phyloP scores from a whole-genome alignment of 2,113 vertebrate species.

The Myanophis thanlyinensis region DNA sequence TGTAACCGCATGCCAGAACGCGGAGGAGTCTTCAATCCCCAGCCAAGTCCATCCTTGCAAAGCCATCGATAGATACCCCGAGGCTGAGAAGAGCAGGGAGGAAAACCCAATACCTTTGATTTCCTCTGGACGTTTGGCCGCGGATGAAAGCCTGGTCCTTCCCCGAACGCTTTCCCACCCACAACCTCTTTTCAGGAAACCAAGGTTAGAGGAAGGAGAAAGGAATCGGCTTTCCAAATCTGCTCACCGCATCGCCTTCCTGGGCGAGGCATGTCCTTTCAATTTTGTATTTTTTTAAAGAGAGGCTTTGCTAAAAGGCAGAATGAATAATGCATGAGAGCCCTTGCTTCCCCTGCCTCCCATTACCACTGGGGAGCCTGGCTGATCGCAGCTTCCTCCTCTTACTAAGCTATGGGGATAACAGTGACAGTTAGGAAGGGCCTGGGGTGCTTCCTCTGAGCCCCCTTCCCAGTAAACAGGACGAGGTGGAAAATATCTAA shows the following conservation, averaged over 20 bases:
- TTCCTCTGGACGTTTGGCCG: background rate
- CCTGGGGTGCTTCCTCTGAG: background rate
- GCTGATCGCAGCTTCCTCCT: background rate
- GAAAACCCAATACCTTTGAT: background rate
- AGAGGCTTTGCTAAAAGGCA: background rate
- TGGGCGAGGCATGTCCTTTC: background rate
- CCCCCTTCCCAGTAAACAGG: background rate
- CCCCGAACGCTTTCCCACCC: fast-evolving
- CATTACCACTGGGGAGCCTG: background rate
- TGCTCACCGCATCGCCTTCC: background rate
- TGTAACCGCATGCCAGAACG: background rate
- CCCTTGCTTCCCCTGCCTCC: background rate
- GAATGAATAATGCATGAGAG: background rate
- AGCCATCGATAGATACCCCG: background rate
- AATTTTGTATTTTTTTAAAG: background rate
- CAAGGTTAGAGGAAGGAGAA: background rate
- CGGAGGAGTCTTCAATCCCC: background rate
- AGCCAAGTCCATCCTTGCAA: background rate
- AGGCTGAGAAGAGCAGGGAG: background rate
- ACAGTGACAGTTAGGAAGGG: background rate
- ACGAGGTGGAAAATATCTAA: background rate
- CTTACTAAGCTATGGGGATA: too few species aligned
- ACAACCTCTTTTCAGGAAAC: background rate
- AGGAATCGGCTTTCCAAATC: background rate
- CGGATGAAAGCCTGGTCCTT: background rate